A percentile compares a stretch with the other conserved stretches of the same genome.
phyloP scores from a whole-genome alignment of 2,113 vertebrate species.

The Muscicapa adusta region DNA sequence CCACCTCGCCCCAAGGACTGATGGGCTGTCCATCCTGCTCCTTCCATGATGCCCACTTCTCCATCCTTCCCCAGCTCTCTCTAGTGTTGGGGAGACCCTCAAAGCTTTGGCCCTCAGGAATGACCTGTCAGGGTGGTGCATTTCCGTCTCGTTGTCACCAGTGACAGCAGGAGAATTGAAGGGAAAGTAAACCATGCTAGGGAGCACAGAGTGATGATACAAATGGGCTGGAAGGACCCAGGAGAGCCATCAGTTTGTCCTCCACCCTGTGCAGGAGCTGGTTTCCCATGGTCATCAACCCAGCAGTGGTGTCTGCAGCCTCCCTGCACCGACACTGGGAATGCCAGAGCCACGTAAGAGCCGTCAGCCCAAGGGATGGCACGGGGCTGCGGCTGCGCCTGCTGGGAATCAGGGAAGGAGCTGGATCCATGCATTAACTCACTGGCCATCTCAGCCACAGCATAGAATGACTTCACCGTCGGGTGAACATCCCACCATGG shows the following conservation, averaged over 20 bases:
- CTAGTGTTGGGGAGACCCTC: neutral
- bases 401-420: constrained; percentile 14
- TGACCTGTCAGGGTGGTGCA: neutral
- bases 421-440: constrained; percentile 46
- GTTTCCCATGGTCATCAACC: neutral
- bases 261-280: neutral
- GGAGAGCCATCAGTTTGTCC: neutral
- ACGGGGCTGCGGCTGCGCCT: neutral
- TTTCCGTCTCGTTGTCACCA: neutral
- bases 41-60: neutral
- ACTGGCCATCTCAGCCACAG: constrained; percentile 32
- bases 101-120: neutral
- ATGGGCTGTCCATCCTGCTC: neutral
- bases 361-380: fast-evolving
- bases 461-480: constrained; percentile 55
- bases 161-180: neutral
- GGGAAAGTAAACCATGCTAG: neutral
- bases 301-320: neutral
- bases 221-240: neutral
- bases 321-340: neutral
- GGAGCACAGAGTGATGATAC: neutral
- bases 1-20: fast-evolving
- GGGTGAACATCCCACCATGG: constrained; percentile 62
- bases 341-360: neutral
- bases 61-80: neutral